Evolutionary conservation across 2,888 invertebrate genomes (phyloP), one percentile per base, ranked within the genome.

Genomic region (Cetonia aurata): DNA sequence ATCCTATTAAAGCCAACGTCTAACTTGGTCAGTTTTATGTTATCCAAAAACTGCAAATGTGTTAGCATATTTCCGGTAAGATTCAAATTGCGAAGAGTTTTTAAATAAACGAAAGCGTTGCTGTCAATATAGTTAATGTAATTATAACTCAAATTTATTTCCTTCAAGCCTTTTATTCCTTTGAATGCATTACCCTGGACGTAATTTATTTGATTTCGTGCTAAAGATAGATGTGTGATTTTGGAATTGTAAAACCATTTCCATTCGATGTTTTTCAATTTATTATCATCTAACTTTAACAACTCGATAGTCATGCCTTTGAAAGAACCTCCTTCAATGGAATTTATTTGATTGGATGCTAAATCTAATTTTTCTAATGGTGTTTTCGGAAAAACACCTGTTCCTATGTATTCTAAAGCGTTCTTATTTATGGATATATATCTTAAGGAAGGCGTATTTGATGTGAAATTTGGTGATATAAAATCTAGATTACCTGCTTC

Each of bases 1-100:
- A 70, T 70, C 65, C 60, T 62, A 37, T 70, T 70, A 31, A 70
- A 70, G 44, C 69, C 60, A 6, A 70, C 53, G 13, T 62, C 60
- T 19, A 70, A n/a, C 25, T 62, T 55, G 9, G 59, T 62, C 25
- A 70, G 25, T 33, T 52, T 62, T 9, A 46, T 12, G 13, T 53
- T 53, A 25, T 53, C 46, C 46, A 70, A 62, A 17, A 70, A 70
- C 17, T 62, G 19, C n/a, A 62, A 44, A 55, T 70, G 55, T n/a
- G 55, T 70, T 19, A 70, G 13, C 13, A 33, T 55, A 55, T 70
- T 70, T 12, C 69, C 69, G 31, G 68, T 50, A 3, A 68, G 33
- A 13, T 57, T 56, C 37, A 68, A 46, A 42, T 57, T 57, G 3
- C 31, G 33, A 4, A 68, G 15, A 44, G 31, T 41, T 17, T 57